Conservation (phyloP, 2,113 vertebrate genomes). For the Spea multiplicata region DNA sequence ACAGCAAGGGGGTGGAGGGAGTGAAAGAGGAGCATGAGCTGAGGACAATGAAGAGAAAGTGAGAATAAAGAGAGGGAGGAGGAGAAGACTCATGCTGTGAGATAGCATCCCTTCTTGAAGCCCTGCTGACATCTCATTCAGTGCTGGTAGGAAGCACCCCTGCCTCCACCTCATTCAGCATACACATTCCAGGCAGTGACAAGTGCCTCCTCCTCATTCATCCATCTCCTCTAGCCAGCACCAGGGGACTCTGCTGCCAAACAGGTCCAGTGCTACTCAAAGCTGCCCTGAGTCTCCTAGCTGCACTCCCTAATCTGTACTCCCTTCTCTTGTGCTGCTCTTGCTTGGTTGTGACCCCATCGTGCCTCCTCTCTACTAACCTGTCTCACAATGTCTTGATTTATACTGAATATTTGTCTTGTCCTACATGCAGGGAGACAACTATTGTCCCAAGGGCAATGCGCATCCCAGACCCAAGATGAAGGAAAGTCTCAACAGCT, state of each 20-base stretch:
- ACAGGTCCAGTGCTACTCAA: too few species aligned
- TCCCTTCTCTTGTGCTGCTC: too few species aligned
- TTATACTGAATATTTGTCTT: neutral
- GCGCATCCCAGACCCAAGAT: neutral
- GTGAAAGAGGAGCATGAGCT: neutral
- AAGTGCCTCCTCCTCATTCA: neutral
- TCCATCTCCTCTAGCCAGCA: neutral
- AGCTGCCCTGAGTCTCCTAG: slow-evolving; percentile 11
- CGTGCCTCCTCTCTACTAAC: slow-evolving; percentile 6
- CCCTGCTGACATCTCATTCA: slow-evolving; percentile 45
- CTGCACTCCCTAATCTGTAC: neutral
- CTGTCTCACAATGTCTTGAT: neutral
- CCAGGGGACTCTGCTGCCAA: neutral
- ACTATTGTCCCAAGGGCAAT: neutral
- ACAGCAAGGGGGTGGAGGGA: neutral
- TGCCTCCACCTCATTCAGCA: slow-evolving; percentile 47
- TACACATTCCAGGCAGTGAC: neutral
- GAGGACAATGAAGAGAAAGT: slow-evolving; percentile 17
- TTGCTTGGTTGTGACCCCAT: too few species aligned
- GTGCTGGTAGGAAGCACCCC: slow-evolving; percentile 24
- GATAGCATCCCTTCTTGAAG: slow-evolving; percentile 28
- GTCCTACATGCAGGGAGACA: neutral
- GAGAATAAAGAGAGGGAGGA: slow-evolving; percentile 24
- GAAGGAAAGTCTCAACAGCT: neutral
- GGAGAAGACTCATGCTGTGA: slow-evolving; percentile 30